A percentile compares a stretch with the other conserved stretches of the same genome.
Evolutionary conservation across 2,888 invertebrate species (phyloP).

Genomic region (Cosmia pyralina): DNA sequence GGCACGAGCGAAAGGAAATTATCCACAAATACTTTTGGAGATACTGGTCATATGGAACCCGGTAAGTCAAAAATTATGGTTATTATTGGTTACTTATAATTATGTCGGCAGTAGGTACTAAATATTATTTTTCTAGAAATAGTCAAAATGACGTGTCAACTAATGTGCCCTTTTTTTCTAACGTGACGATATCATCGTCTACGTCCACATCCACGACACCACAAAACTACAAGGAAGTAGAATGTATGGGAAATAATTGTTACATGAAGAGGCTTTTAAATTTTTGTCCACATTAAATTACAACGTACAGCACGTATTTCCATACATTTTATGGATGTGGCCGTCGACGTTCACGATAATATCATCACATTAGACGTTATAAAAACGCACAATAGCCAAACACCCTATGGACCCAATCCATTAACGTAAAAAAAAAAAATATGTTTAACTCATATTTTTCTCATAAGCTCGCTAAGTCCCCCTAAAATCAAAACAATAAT

Average conservation of each 20-base stretch:
- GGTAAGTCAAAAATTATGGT: constrained; percentile 83
- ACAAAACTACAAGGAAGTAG: neutral
- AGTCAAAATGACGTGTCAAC: neutral
- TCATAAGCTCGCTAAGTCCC: neutral
- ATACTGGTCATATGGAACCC: constrained; percentile 98
- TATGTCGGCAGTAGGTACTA: neutral
- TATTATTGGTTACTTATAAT: neutral
- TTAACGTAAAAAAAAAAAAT: too few relatives aligned
- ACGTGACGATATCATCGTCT: neutral
- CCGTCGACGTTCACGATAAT: neutral
- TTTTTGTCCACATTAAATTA: neutral
- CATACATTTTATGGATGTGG: too few relatives aligned
- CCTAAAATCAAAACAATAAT: neutral
- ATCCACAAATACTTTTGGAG: constrained; percentile 96
- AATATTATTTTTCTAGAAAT: neutral
- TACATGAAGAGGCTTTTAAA: neutral
- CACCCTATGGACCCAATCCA: neutral
- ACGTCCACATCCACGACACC: neutral
- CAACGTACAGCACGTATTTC: too few relatives aligned
- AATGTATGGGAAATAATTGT: neutral
- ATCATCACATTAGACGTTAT: neutral
- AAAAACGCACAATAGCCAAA: neutral
- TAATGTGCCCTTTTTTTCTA: neutral
- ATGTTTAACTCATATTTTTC: neutral
- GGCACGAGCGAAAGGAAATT: constrained; percentile 97